phyloP scores from a whole-genome alignment of 2,888 invertebrate species.

The Oasisia sp. region DNA sequence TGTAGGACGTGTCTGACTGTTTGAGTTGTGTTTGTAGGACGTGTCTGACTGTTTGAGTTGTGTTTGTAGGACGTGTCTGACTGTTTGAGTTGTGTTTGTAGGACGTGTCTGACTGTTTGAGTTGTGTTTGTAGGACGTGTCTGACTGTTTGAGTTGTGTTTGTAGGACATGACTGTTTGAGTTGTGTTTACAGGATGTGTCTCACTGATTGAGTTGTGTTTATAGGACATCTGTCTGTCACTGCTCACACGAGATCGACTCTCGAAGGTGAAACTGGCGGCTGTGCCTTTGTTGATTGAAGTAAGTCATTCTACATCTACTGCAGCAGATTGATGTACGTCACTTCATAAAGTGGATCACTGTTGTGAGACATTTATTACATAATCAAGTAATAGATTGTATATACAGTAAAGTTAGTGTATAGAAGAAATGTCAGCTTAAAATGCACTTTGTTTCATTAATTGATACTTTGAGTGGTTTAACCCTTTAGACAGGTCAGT shows the following conservation, averaged over 20 bases:
- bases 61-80: too few species aligned
- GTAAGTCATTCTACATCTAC: slow-evolving; percentile 41
- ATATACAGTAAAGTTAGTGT: neutral
- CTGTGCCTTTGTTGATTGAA: slow-evolving; percentile 56
- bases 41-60: too few species aligned
- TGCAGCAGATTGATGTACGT: too few species aligned
- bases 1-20: too few species aligned
- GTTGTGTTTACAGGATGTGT: neutral
- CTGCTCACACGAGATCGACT: slow-evolving; percentile 56
- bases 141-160: too few species aligned
- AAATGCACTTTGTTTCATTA: neutral
- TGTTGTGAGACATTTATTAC: neutral
- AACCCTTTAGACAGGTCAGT: too few species aligned
- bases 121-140: too few species aligned
- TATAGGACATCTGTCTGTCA: slow-evolving; percentile 56
- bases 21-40: too few species aligned
- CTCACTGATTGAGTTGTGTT: slow-evolving; percentile 20
- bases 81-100: too few species aligned
- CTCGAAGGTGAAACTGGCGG: slow-evolving; percentile 58
- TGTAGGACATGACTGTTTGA: neutral
- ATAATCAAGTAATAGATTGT: neutral
- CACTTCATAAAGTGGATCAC: neutral
- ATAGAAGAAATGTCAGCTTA: neutral
- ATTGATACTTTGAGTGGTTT: neutral
- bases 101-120: too few species aligned